Evolutionary conservation across 2,113 vertebrate species (phyloP).

Genomic region (Camelus dromedarius): DNA sequence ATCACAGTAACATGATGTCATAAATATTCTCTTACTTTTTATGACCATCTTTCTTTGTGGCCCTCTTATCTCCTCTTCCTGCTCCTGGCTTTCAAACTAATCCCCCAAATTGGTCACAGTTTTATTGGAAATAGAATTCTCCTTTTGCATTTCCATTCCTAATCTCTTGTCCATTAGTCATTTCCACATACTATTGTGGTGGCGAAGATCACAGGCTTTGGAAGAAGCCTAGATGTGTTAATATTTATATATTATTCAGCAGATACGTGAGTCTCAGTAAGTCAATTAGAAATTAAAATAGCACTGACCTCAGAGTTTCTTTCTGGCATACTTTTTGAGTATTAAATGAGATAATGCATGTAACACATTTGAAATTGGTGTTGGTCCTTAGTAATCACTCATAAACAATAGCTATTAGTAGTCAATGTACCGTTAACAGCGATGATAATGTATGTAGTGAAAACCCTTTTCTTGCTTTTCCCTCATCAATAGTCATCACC

Average conservation of each 20-base stretch:
- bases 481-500: background rate
- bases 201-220: background rate
- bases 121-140: background rate
- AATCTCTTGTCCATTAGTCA: background rate
- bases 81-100: background rate
- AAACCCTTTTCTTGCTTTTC: background rate
- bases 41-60: background rate
- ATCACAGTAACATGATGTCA: background rate
- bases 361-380: background rate
- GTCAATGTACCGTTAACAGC: background rate
- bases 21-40: background rate
- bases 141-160: background rate
- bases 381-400: background rate
- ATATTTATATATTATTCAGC: background rate
- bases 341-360: background rate
- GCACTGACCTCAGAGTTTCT: background rate
- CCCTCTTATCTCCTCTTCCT: background rate
- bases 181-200: background rate
- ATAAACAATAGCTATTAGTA: background rate
- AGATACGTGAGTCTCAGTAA: background rate
- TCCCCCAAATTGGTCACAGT: background rate
- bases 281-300: background rate
- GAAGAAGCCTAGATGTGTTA: background rate
- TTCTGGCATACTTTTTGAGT: background rate
- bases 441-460: background rate